Conservation (phyloP, 2,797 vertebrate genomes). For the Acipenser transmontanus region DNA sequence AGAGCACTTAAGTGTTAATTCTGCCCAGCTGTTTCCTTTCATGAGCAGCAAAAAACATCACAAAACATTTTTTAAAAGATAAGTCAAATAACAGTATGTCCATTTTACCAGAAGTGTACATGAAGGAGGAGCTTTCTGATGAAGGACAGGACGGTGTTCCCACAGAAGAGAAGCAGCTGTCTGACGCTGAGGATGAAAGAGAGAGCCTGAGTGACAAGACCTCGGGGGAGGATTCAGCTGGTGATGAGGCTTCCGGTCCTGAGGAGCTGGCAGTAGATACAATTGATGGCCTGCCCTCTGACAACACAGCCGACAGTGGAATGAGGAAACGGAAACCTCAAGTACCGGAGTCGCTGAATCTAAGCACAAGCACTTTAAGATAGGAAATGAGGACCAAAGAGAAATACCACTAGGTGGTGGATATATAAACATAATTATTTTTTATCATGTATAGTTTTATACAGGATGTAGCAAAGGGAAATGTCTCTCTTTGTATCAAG, state of each 20-base stretch:
- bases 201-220: constrained; percentile 16
- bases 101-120: constrained; percentile 18
- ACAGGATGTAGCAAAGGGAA: too few species aligned
- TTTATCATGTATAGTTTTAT: too few species aligned
- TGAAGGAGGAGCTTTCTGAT: constrained; percentile 32
- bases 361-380: too few species aligned
- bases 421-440: too few species aligned
- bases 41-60: constrained; percentile 6
- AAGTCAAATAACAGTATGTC: constrained; percentile 3
- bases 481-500: too few species aligned
- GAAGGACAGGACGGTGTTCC: constrained; percentile 26
- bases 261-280: constrained; percentile 12
- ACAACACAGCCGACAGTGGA: constrained; percentile 18
- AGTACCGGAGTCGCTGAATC: constrained; percentile 10
- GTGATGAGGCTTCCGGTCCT: constrained; percentile 25
- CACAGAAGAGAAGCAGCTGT: constrained; percentile 25
- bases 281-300: constrained; percentile 11
- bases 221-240: constrained; percentile 33
- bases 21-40: background rate
- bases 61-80: constrained; percentile 10
- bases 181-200: constrained; percentile 32
- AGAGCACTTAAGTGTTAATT: constrained; percentile 2
- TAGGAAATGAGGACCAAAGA: too few species aligned
- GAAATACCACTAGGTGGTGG: too few species aligned
- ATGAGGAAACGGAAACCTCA: constrained; percentile 34